These are phyloP conservation scores for Tetrao urogallus DNA, from an alignment of 2,113 vertebrate genomes.

Conservation along the genomic window DNA sequence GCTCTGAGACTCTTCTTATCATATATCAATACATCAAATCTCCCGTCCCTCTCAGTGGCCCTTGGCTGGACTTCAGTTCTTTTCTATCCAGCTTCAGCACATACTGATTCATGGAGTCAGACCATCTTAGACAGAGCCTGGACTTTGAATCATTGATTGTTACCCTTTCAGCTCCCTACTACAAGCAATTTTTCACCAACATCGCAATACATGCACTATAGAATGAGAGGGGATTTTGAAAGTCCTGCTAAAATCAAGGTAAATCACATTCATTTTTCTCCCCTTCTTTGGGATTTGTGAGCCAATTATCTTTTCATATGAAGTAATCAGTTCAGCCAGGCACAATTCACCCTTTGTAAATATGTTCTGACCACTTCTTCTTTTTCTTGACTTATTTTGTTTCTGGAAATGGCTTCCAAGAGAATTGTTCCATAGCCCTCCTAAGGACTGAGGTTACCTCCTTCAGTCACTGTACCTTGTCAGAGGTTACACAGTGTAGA, in stretches of 20 bases:
- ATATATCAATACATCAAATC: not conserved
- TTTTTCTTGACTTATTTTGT: not conserved
- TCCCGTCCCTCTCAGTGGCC: not conserved
- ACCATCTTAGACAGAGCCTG: not conserved
- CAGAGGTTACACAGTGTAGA: not conserved
- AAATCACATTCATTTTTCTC: not conserved
- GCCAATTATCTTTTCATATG: not conserved
- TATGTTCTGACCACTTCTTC: not conserved
- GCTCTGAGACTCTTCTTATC: not conserved
- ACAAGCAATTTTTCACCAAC: not conserved
- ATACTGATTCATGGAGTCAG: not conserved
- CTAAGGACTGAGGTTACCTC: not conserved
- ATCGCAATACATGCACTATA: not conserved
- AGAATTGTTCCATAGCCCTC: not conserved
- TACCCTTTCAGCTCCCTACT: not conserved
- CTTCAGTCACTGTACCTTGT: not conserved
- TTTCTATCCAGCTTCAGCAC: not conserved
- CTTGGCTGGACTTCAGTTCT: not conserved
- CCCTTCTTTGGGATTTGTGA: not conserved
- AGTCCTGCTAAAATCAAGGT: not conserved
- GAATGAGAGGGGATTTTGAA: not conserved
- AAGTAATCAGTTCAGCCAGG: not conserved
- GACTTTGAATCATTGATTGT: not conserved
- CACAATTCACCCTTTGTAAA: not conserved
- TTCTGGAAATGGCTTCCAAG: not conserved